A percentile compares a stretch with the other conserved stretches of the same genome.
Evolutionary conservation across 2,113 vertebrate genomes (phyloP).

Genomic region (Oryzias curvinotus): DNA sequence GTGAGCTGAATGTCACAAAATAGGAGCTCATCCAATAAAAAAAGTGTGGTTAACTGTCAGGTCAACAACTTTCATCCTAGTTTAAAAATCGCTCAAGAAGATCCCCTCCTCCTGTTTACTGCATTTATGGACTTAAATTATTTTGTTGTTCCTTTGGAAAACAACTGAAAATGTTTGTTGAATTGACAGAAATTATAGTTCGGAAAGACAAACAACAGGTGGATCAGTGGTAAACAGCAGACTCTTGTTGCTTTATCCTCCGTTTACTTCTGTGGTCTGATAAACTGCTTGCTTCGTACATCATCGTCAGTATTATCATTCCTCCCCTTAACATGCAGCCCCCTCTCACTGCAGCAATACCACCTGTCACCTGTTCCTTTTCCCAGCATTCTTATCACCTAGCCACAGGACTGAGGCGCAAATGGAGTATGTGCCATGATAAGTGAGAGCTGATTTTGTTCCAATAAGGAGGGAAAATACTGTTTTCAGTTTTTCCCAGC

Average conservation of each 20-base stretch:
- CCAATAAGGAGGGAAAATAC: slow-evolving; percentile 1
- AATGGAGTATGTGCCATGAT: slow-evolving; percentile 42
- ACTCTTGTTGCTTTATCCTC: slow-evolving; percentile 13
- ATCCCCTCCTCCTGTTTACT: no score
- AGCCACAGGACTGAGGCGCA: slow-evolving; percentile 37
- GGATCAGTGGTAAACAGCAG: neutral
- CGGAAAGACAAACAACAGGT: neutral
- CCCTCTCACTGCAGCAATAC: slow-evolving; percentile 17
- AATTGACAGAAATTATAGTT: no score
- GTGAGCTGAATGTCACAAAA: no score
- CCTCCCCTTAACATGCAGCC: slow-evolving; percentile 16
- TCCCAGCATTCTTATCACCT: slow-evolving; percentile 76
- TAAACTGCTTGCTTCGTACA: slow-evolving; percentile 12
- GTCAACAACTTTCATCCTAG: no score
- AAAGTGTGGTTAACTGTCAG: no score
- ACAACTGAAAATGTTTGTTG: no score
- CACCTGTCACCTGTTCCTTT: slow-evolving; percentile 73
- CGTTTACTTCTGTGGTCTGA: slow-evolving; percentile 14
- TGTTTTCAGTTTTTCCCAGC: slow-evolving; percentile 26
- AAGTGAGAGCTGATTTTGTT: slow-evolving; percentile 57
- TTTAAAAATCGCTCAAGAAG: no score
- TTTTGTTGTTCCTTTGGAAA: no score
- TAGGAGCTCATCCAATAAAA: no score
- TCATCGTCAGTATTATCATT: slow-evolving; percentile 59
- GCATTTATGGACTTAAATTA: no score